phyloP scores from a whole-genome alignment of 2,888 invertebrate genomes.

The Belgica antarctica region DNA sequence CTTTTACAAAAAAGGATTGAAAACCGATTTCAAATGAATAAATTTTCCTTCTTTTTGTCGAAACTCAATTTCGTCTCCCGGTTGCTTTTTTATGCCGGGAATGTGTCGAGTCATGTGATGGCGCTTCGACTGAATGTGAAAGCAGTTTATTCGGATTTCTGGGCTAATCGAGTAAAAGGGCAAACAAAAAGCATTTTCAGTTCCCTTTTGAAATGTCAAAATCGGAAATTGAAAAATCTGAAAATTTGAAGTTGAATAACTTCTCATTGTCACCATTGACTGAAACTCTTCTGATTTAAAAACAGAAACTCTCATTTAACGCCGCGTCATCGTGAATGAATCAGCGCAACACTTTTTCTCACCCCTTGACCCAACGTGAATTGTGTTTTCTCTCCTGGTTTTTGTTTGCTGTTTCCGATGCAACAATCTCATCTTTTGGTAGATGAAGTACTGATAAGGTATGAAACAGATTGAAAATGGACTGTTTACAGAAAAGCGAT shows the following conservation, averaged over 20 bases:
- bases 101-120: slow-evolving; percentile 36
- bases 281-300: neutral
- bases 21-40: slow-evolving; percentile 41
- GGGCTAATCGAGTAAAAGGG: slow-evolving; percentile 1
- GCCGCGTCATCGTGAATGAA: slow-evolving; percentile 16
- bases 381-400: too few species aligned
- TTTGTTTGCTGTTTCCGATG: too few species aligned
- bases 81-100: neutral
- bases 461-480: too few species aligned
- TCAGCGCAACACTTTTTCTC: slow-evolving; percentile 28
- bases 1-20: slow-evolving; percentile 43
- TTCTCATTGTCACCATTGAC: slow-evolving; percentile 31
- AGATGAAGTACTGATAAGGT: too few species aligned
- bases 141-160: slow-evolving; percentile 15
- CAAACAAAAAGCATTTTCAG: too few species aligned
- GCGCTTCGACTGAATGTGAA: neutral
- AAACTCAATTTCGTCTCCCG: slow-evolving; percentile 28
- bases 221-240: slow-evolving; percentile 41
- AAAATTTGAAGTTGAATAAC: neutral
- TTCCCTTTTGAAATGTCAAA: slow-evolving; percentile 38
- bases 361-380: slow-evolving; percentile 29
- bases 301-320: neutral
- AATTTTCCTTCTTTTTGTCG: slow-evolving; percentile 30
- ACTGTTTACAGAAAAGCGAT: too few species aligned
- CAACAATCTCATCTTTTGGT: too few species aligned